phyloP scores from a whole-genome alignment of 2,797 vertebrate species.

The Gallinago solitaria region DNA sequence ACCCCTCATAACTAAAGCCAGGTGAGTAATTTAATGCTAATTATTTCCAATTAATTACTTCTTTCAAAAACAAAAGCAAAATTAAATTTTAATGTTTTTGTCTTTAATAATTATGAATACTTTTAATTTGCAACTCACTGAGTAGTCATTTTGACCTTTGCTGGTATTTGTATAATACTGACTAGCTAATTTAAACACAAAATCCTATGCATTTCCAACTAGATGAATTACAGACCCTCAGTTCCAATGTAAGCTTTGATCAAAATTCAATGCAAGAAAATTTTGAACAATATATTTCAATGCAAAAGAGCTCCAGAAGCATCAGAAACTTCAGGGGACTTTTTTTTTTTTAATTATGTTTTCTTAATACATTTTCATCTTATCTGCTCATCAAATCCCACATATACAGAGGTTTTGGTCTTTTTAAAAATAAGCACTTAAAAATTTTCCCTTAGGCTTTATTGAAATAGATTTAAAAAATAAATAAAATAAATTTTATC shows the following conservation, averaged over 20 bases:
- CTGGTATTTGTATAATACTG: background rate
- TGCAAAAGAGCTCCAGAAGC: background rate
- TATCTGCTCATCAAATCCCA: background rate
- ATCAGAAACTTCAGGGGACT: background rate
- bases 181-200: background rate
- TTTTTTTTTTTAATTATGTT: background rate
- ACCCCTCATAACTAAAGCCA: background rate
- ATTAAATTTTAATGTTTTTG: background rate
- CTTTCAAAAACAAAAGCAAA: conserved; percentile 7
- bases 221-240: background rate
- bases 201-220: background rate
- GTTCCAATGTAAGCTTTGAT: background rate
- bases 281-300: background rate
- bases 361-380: background rate
- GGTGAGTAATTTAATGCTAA: conserved; percentile 23
- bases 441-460: background rate
- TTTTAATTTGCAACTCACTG: background rate
- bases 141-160: background rate
- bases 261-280: background rate
- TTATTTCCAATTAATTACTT: background rate
- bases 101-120: background rate
- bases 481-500: too few species aligned
- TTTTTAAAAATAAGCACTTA: background rate
- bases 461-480: background rate
- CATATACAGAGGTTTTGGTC: background rate